These are phyloP conservation scores for Homalodisca vitripennis DNA, from an alignment of 1,140 invertebrate species.

Conservation along the genomic window DNA sequence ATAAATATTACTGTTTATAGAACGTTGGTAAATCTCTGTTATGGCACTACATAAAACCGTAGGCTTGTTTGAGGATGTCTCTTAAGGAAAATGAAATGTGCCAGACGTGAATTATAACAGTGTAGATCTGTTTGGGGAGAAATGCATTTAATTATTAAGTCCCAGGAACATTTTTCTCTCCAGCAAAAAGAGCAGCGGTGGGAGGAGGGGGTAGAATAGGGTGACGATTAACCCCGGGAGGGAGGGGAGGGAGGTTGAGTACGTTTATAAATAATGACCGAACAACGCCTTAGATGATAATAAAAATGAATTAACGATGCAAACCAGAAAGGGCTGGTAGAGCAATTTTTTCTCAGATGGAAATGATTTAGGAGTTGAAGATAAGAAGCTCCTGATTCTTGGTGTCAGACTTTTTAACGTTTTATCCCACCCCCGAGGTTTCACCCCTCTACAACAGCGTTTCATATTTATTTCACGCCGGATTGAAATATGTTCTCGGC, in stretches of 20 bases:
- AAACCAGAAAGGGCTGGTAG: constrained; percentile 19
- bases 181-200: neutral
- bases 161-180: neutral
- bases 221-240: constrained; percentile 2
- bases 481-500: constrained; percentile 23
- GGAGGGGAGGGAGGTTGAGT: neutral
- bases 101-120: too few species aligned
- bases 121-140: neutral
- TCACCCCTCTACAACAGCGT: neutral
- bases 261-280: constrained; percentile 24
- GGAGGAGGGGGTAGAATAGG: neutral
- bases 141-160: neutral
- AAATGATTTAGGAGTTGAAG: constrained; percentile 27
- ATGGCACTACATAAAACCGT: too few species aligned
- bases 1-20: too few species aligned
- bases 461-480: constrained; percentile 19
- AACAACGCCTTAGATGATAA: constrained; percentile 29
- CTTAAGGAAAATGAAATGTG: too few species aligned
- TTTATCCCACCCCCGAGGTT: constrained; percentile 27
- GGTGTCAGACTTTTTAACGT: constrained; percentile 20
- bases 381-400: constrained; percentile 24
- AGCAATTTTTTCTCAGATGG: neutral
- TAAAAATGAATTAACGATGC: constrained; percentile 33
- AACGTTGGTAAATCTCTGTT: too few species aligned
- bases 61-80: too few species aligned